Conservation (phyloP, 2,113 vertebrate species). For the Mixornis gularis region DNA sequence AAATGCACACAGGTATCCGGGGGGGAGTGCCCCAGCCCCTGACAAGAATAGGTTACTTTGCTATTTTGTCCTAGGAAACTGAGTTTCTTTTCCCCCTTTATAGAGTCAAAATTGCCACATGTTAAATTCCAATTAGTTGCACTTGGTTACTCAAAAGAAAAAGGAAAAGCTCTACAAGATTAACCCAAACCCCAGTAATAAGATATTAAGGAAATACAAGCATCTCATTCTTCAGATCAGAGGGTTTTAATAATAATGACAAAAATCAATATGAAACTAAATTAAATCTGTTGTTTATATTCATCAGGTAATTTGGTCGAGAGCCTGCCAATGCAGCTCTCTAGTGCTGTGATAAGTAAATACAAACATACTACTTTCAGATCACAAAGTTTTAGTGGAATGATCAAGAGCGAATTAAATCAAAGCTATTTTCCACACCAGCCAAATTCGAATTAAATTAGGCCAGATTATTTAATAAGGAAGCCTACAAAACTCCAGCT, state of each 20-base stretch:
- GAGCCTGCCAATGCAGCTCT: neutral
- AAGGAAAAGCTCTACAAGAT: neutral
- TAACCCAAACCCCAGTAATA: neutral
- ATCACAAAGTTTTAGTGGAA: constrained; percentile 29
- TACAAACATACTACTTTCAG: constrained; percentile 10
- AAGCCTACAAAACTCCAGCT: neutral
- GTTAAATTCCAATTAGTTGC: neutral
- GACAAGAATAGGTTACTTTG: neutral
- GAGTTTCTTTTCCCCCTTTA: neutral
- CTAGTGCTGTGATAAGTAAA: constrained; percentile 11
- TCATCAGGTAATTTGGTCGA: neutral
- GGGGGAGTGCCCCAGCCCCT: neutral
- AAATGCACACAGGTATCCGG: neutral
- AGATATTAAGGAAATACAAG: neutral
- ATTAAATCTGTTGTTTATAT: constrained; percentile 31
- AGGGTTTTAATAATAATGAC: constrained; percentile 26
- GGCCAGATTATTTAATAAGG: neutral
- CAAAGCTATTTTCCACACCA: neutral
- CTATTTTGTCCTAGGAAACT: neutral
- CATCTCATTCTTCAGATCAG: constrained; percentile 4
- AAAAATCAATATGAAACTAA: constrained; percentile 47
- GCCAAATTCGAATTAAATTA: constrained; percentile 17
- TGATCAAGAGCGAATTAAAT: constrained; percentile 13
- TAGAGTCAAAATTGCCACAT: neutral
- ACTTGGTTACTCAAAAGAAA: neutral